Conservation (phyloP, 2,113 vertebrate genomes). For the Mirza zaza region DNA sequence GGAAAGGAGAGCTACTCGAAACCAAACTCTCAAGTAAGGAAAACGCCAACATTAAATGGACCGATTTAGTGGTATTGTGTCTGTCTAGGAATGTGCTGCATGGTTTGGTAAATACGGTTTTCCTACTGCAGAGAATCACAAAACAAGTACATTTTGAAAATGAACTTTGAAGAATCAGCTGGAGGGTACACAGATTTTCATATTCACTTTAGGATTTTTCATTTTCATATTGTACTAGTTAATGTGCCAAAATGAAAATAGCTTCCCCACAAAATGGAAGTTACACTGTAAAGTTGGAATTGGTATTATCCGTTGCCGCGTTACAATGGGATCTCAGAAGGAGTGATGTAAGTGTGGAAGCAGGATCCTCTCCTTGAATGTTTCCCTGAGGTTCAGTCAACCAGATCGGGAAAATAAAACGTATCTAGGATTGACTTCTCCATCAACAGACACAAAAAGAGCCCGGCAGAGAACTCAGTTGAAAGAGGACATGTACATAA, state of each 20-base stretch:
- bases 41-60: not conserved
- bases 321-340: constrained; percentile 42
- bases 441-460: constrained; percentile 46
- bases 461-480: constrained; percentile 17
- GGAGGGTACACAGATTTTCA: constrained; percentile 66
- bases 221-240: constrained; percentile 68
- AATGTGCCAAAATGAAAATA: constrained; percentile 77
- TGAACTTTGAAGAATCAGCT: constrained; percentile 72
- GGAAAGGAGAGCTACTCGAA: not conserved
- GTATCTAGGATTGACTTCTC: not conserved
- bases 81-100: constrained; percentile 70
- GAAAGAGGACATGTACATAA: not conserved
- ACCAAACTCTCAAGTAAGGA: constrained; percentile 14
- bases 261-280: constrained; percentile 69
- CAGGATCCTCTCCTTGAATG: constrained; percentile 24
- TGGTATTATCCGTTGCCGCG: constrained; percentile 44
- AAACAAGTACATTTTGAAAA: constrained; percentile 72
- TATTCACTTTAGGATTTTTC: constrained; percentile 69
- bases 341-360: constrained; percentile 28
- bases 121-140: constrained; percentile 50
- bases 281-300: constrained; percentile 52
- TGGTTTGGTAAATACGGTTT: constrained; percentile 62
- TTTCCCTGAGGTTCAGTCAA: constrained; percentile 36
- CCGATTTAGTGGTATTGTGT: constrained; percentile 41
- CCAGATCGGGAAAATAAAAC: not conserved